Evolutionary conservation across 2,797 vertebrate genomes (phyloP), one percentile per base, ranked within the genome.

Genomic region (Crocodylus rhombifer): DNA sequence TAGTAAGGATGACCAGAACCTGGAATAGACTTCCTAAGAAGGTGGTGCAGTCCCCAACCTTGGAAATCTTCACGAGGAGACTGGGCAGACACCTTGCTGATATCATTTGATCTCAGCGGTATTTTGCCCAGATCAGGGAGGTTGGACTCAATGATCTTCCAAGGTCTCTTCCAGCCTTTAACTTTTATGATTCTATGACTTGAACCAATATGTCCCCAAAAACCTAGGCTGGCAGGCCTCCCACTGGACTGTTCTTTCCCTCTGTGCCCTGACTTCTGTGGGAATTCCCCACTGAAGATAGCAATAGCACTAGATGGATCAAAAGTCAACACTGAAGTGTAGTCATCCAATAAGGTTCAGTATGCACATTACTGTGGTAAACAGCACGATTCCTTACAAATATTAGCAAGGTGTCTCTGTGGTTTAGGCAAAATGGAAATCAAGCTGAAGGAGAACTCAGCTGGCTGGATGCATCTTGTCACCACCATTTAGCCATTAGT

Each of bases 351-450:
- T 78, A n/a, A 33, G 42, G 6, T 1, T 7, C 16, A 84, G 0
- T 1, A 36, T 17, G 30, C 33, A n/a, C 23, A n/a, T 1, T 13
- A 7, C n/a, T 76, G 10, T 6, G 0, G 7, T 1, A 13, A 25
- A 71, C 7, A 30, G 64, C 4, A 2, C 0, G 0, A 16, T 62
- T 25, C 18, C 23, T 78, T 62, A 21, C 95, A 95, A 87, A 17
- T 2, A 0, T 60, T 5, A 14, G 56, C 11, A 10, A 1, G 0
- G 0, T 0, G 17, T 86, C 77, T 81, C 18, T 63, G 25, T 18
- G 51, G 16, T 4, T 65, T 62, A 42, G 3, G 7, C 42, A 64
- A 73, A 69, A 86, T 42, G 42, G 42, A 74, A 57, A n/a, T 82
- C 51, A 78, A 64, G 60, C 26, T 65, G 77, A 91, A 30, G 67